Base-by-base conservation (phyloP, 2,797 vertebrate species). In the Pyrocephalus nanus region DNA sequence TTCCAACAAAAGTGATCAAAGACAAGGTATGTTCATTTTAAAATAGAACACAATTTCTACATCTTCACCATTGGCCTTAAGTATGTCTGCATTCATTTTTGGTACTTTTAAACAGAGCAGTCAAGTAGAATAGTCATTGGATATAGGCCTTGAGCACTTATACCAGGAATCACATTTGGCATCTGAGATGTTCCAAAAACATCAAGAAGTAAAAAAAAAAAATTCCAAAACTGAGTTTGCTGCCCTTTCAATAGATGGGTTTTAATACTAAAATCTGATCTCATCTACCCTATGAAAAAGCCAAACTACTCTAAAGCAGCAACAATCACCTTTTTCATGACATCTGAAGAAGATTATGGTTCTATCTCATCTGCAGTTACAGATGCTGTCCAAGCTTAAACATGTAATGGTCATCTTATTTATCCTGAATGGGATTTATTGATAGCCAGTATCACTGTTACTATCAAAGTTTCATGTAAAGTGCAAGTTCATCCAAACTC, bases 241-340 rank as follows among this genome's bases (percentile, higher is more conserved):
- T 23, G 42, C 23, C 9, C 25, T 3, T 32, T 3, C 7, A 47
- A 18, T 1, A n/a, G 12, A 4, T 30, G 12, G 3, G 3, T 2
- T 70, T 84, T 50, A 29, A 20, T 51, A 57, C 2, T 42, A 73
- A 70, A 83, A 60, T 42, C 43, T 64, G 21, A 55, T 54, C 15
- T 86, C 20, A 54, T 34, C 14, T 71, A 16, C 1, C 38, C 19
- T 15, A 38, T 9, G 11, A 76, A 86, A 50, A 72, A 83, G 20
- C 10, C 57, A 25, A 77, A 62, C 8, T 40, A 62, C 20, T 47
- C 12, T 55, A 55, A 86, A 76, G 42, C 20, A 76, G 16, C 15
- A 89, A 57, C 15, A 69, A 22, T 4, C 2, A 14, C 16, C 34
- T 58, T 67, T 40, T 70, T 34, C 45, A 38, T 43, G 6, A 43